Evolutionary conservation across 1,140 invertebrate genomes (phyloP).

Genomic region (Drosophila tropicalis): DNA sequence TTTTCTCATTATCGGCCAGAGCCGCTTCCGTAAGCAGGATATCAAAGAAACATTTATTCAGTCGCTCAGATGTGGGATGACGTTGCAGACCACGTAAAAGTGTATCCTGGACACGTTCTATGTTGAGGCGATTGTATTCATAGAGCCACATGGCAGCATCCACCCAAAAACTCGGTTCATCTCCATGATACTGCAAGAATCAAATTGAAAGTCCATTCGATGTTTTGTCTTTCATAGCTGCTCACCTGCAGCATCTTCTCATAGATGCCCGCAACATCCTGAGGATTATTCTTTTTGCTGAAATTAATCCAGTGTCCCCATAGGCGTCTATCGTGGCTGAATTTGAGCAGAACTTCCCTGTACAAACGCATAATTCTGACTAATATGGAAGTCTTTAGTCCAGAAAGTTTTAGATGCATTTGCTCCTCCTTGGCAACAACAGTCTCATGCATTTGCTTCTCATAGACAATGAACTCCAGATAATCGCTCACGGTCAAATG

Average conservation of each 20-base stretch:
- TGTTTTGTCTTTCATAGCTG: background rate
- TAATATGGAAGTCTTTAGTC: constrained; percentile 58
- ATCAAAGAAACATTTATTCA: constrained; percentile 74
- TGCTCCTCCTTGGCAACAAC: constrained; percentile 66
- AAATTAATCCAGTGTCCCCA: constrained; percentile 75
- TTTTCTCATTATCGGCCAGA: constrained; percentile 39
- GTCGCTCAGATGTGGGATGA: constrained; percentile 55
- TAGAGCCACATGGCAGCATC: constrained; percentile 72
- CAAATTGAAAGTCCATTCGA: background rate
- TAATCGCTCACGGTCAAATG: constrained; percentile 58
- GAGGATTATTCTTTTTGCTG: constrained; percentile 60
- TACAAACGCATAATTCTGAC: constrained; percentile 69
- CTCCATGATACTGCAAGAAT: constrained; percentile 67
- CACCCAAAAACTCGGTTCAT: constrained; percentile 61
- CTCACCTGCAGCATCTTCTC: constrained; percentile 78
- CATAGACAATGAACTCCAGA: constrained; percentile 72
- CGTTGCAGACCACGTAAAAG: constrained; percentile 70
- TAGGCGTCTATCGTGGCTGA: constrained; percentile 60
- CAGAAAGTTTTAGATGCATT: constrained; percentile 44
- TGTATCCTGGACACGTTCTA: constrained; percentile 63
- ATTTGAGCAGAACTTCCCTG: constrained; percentile 62
- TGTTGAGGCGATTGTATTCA: constrained; percentile 60
- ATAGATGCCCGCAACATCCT: constrained; percentile 74
- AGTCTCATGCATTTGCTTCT: constrained; percentile 67
- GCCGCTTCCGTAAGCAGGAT: constrained; percentile 64